A percentile compares a stretch with the other conserved stretches of the same genome.
Evolutionary conservation across 2,888 invertebrate species (phyloP).

Genomic region (Andricus curvator): DNA sequence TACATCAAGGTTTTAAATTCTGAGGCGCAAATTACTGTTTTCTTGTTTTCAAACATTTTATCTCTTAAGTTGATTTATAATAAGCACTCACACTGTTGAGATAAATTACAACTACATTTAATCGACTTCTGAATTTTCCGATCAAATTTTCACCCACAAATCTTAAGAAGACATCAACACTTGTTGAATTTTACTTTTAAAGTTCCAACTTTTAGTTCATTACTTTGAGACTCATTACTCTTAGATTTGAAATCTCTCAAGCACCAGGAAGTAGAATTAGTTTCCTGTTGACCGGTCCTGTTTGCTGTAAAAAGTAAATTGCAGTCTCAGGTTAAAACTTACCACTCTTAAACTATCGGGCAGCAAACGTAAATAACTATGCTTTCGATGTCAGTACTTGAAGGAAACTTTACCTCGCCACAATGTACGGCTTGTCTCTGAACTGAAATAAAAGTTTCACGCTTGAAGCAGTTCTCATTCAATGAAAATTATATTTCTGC

Average conservation of each 20-base stretch:
- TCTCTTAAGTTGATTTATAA: neutral
- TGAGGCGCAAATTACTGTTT: neutral
- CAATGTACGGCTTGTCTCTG: conserved; percentile 34
- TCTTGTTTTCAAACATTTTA: neutral
- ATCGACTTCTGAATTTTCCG: conserved; percentile 3
- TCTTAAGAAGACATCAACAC: conserved; percentile 10
- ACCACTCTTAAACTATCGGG: conserved; percentile 35
- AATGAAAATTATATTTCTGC: conserved; percentile 33
- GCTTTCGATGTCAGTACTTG: neutral
- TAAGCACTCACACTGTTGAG: no score
- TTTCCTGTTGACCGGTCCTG: conserved; percentile 30
- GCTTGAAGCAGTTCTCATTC: conserved; percentile 16
- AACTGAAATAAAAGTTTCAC: conserved; percentile 36
- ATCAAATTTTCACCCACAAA: conserved; percentile 10
- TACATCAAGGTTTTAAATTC: neutral
- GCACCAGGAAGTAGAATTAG: conserved; percentile 29
- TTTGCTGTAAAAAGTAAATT: conserved; percentile 35
- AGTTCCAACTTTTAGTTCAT: conserved; percentile 31
- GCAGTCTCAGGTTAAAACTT: conserved; percentile 38
- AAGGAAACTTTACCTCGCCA: conserved; percentile 27
- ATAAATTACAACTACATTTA: neutral
- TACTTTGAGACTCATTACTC: conserved; percentile 37
- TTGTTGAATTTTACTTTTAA: conserved; percentile 27
- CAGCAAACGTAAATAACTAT: conserved; percentile 27
- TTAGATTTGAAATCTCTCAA: conserved; percentile 26